Percentiles rank a stretch among this genome's conserved stretches.
Evolutionary conservation across 2,113 vertebrate genomes (phyloP).

Genomic region (Malurus melanocephalus): DNA sequence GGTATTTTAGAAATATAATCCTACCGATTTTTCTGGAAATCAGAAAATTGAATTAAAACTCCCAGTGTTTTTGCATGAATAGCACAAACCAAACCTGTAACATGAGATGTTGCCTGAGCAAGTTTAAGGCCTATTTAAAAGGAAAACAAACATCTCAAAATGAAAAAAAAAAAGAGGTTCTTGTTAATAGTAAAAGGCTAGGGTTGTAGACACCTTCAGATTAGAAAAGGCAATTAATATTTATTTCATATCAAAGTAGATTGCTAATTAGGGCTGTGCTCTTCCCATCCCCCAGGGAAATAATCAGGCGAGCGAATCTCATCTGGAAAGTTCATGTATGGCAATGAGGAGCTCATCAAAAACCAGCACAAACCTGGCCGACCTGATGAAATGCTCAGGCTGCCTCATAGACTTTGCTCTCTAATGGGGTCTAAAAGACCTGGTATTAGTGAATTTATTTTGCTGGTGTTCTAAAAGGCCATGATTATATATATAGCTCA

Average conservation of each 20-base stretch:
- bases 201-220: slow-evolving; percentile 26
- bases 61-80: background rate
- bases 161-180: background rate
- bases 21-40: background rate
- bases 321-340: slow-evolving; percentile 49
- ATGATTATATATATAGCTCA: slow-evolving; percentile 45
- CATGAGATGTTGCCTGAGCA: background rate
- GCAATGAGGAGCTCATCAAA: slow-evolving; percentile 42
- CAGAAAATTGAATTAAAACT: background rate
- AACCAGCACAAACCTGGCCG: background rate
- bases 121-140: background rate
- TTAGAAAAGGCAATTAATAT: slow-evolving; percentile 62
- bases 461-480: slow-evolving; percentile 32
- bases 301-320: slow-evolving; percentile 52
- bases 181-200: background rate
- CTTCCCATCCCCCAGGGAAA: slow-evolving; percentile 49
- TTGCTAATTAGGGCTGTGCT: slow-evolving; percentile 53
- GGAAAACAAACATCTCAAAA: background rate
- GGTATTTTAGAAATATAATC: background rate
- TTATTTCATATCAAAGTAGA: slow-evolving; percentile 51
- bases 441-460: slow-evolving; percentile 46
- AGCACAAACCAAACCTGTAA: background rate
- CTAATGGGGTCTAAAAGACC: slow-evolving; percentile 48
- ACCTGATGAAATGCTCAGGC: slow-evolving; percentile 25
- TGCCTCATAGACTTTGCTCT: slow-evolving; percentile 17